Evolutionary conservation across 2,797 vertebrate species (phyloP), one percentile per base, ranked within the genome.

Genomic region (Lutjanus argentimaculatus): DNA sequence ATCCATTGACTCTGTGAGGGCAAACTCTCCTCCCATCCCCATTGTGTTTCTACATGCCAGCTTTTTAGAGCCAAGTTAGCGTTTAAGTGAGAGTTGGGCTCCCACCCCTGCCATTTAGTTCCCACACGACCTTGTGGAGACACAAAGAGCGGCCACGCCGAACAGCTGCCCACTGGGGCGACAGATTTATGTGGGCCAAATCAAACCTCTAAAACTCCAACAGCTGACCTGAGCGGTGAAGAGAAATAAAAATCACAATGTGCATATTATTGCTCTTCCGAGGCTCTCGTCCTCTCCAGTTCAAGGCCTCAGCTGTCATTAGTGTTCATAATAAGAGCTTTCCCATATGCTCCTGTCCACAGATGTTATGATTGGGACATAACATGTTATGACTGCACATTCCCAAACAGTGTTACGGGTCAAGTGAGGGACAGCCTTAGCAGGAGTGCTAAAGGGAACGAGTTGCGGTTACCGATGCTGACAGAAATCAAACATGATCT

Each of bases 341-440:
- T 94, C 87, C 92, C 93, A 94, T 93, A 95, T 94, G 94, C 87
- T 93, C 91, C 91, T 92, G 92, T 92, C 89, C 80, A 78, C 91
- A 87, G 88, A 93, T 93, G 92, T 92, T 92, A 89, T 91, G 91
- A 94, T 92, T 92, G 89, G 91, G 82, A 89, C 85, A 66, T 91
- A 94, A 94, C 90, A 85, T 93, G 91, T 95, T 93, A 94, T 94
- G 93, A 93, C 91, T 92, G 85, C 82, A 73, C 87, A 86, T 93
- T 93, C 82, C 91, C 77, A 89, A 92, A 91, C 91, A 88, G 69
- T 68, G 85, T 74, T 79, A 73, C 53, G 80, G 90, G 92, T 94
- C 91, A 92, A 94, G 81, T 79, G 88, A 74, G 85, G 91, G 87
- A 86, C 87, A 78, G 69, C 66, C 69, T 79, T 77, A 67, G 82